Conservation (phyloP, 1,140 invertebrate genomes). For the Colletes latitarsis region DNA sequence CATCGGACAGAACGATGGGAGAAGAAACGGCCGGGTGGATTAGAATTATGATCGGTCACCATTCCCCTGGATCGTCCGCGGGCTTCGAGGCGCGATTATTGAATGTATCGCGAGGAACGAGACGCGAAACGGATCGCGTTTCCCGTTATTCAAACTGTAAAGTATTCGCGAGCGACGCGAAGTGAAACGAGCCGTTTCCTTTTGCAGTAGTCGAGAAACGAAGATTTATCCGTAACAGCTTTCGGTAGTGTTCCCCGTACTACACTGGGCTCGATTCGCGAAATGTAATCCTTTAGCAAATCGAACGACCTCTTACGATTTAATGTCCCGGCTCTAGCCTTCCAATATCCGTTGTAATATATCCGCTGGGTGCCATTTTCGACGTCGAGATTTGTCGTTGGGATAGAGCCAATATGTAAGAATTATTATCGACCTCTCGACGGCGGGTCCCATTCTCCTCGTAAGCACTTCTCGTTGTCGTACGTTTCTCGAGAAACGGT, state of each 20-base stretch:
- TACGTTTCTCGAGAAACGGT: background rate
- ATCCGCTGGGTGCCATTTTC: slow-evolving; percentile 22
- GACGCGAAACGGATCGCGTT: no score
- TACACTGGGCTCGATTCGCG: no score
- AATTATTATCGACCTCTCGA: slow-evolving; percentile 9
- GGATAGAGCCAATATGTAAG: slow-evolving; percentile 28
- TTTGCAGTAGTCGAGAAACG: no score
- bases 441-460: background rate
- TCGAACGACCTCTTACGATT: slow-evolving; percentile 24
- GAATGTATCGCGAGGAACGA: background rate
- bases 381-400: slow-evolving; percentile 18
- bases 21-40: background rate
- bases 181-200: no score
- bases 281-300: background rate
- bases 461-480: background rate
- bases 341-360: slow-evolving; percentile 32
- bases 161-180: no score
- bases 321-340: slow-evolving; percentile 13
- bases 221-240: background rate
- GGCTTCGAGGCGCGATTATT: no score
- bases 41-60: background rate
- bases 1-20: background rate
- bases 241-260: background rate
- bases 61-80: no score
- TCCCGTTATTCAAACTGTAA: no score